These are phyloP conservation scores for Pseudanteris insignis DNA, from an alignment of 2,888 invertebrate genomes.

Conservation along the genomic window DNA sequence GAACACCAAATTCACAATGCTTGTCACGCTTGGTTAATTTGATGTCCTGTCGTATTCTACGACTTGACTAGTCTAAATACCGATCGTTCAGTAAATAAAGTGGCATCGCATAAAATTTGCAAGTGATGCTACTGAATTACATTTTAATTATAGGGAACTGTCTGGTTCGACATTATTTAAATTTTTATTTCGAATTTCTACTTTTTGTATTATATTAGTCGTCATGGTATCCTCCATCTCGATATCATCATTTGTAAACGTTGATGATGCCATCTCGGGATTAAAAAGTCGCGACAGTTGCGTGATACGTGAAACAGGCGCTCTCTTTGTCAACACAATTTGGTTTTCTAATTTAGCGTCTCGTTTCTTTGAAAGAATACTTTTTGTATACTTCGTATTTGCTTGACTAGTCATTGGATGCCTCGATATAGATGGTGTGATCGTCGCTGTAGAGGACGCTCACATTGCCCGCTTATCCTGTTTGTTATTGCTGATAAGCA, in stretches of 20 bases:
- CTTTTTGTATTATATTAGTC: constrained; percentile 56
- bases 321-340: constrained; percentile 54
- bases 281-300: constrained; percentile 32
- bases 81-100: constrained; percentile 13
- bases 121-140: background rate
- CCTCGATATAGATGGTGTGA: constrained; percentile 42
- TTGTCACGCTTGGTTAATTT: no score
- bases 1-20: no score
- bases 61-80: constrained; percentile 12
- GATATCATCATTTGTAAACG: constrained; percentile 42
- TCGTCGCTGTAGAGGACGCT: constrained; percentile 42
- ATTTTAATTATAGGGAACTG: background rate
- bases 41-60: no score
- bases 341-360: constrained; percentile 51
- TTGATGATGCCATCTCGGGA: constrained; percentile 45
- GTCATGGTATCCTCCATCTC: constrained; percentile 60
- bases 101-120: background rate
- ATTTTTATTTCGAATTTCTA: constrained; percentile 3
- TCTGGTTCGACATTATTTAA: background rate
- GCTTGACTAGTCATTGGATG: constrained; percentile 48
- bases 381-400: constrained; percentile 68
- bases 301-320: constrained; percentile 41
- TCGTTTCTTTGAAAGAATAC: constrained; percentile 67
- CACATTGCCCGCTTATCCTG: constrained; percentile 51
- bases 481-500: constrained; percentile 60